phyloP scores from a whole-genome alignment of 2,113 vertebrate species.

The Rutilus rutilus region DNA sequence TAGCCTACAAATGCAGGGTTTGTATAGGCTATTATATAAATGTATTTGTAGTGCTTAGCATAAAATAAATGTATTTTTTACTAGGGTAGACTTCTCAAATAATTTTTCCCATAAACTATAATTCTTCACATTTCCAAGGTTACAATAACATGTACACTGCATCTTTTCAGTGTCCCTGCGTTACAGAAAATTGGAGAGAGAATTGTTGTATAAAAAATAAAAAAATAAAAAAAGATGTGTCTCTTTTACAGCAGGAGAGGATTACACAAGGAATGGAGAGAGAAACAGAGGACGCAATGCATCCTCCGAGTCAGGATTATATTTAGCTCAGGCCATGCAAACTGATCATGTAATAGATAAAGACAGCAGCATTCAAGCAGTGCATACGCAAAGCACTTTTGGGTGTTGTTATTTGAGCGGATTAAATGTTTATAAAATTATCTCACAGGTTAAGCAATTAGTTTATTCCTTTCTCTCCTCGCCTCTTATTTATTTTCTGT shows the following conservation, averaged over 20 bases:
- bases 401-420: conserved; percentile 57
- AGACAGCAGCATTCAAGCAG: conserved; percentile 49
- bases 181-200: conserved; percentile 21
- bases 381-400: conserved; percentile 51
- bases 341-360: conserved; percentile 49
- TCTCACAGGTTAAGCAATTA: conserved; percentile 55
- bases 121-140: background rate
- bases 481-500: conserved; percentile 43
- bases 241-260: conserved; percentile 16
- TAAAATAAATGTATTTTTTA: too few species aligned
- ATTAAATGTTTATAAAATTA: conserved; percentile 68
- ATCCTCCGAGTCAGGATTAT: conserved; percentile 34
- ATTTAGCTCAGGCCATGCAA: conserved; percentile 35
- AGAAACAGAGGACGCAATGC: conserved; percentile 14
- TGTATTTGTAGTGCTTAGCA: too few species aligned
- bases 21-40: too few species aligned
- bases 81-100: background rate
- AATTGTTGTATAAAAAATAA: conserved; percentile 2
- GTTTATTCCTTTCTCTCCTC: conserved; percentile 40
- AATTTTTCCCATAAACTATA: background rate
- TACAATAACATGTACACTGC: conserved; percentile 13
- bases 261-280: background rate
- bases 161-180: conserved; percentile 5
- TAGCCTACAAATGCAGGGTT: too few species aligned
- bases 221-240: background rate